Evolutionary conservation across 2,113 vertebrate species (phyloP).

Genomic region (Arenaria interpres): DNA sequence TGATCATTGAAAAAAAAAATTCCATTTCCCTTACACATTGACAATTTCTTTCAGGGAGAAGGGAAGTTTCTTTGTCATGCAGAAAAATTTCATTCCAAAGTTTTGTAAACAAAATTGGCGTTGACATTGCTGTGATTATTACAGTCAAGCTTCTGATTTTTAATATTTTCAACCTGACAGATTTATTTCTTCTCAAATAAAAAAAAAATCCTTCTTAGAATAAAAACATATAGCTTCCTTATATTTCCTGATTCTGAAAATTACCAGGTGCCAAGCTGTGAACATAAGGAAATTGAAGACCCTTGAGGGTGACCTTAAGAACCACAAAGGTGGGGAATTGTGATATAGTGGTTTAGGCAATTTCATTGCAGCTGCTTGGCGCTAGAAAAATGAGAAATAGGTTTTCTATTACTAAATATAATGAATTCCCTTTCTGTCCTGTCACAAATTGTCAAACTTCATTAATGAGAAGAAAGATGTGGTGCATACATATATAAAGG

Average conservation of each 20-base stretch:
- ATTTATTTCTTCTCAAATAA: constrained; percentile 77
- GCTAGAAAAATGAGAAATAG: constrained; percentile 79
- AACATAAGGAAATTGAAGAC: constrained; percentile 78
- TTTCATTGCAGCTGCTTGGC: constrained; percentile 67
- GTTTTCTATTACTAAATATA: constrained; percentile 83
- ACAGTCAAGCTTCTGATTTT: constrained; percentile 77
- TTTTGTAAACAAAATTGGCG: constrained; percentile 62
- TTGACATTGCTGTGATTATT: constrained; percentile 77
- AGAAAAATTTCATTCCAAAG: constrained; percentile 26
- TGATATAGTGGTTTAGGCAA: constrained; percentile 74
- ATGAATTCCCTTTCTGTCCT: constrained; percentile 79
- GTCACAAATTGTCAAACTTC: constrained; percentile 83
- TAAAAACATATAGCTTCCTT: constrained; percentile 69
- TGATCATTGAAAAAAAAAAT: constrained; percentile 73
- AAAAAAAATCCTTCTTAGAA: constrained; percentile 70
- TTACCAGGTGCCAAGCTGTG: constrained; percentile 73
- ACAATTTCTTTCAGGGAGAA: not conserved
- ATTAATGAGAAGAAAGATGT: constrained; percentile 71
- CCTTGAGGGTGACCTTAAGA: constrained; percentile 72
- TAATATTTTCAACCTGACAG: constrained; percentile 81
- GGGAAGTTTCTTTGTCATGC: constrained; percentile 3
- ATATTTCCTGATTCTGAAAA: constrained; percentile 72
- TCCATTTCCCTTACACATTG: constrained; percentile 40
- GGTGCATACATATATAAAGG: not conserved
- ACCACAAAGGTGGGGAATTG: constrained; percentile 65